Evolutionary conservation across 2,113 vertebrate genomes (phyloP).

Genomic region (Sigmodon hispidus): DNA sequence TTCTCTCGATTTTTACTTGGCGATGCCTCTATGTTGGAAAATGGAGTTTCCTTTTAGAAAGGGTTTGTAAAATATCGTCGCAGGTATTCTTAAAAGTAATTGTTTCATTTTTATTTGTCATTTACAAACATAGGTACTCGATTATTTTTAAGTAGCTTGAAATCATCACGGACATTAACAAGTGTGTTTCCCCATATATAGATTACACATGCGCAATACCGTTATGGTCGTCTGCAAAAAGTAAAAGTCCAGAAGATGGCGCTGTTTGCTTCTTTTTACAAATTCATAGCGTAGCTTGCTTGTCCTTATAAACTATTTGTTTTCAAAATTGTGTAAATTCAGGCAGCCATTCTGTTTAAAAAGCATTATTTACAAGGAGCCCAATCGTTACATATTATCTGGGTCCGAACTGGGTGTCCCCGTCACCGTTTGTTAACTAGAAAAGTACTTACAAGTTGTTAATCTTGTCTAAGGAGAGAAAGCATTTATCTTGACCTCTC

Average conservation of each 20-base stretch:
- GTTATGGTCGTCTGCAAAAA: neutral
- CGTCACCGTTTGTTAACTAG: slow-evolving; percentile 78
- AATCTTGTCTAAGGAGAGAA: slow-evolving; percentile 76
- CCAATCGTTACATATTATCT: slow-evolving; percentile 73
- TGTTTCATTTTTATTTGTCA: slow-evolving; percentile 30
- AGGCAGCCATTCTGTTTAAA: slow-evolving; percentile 71
- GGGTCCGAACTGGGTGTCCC: slow-evolving; percentile 69
- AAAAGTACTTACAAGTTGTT: slow-evolving; percentile 77
- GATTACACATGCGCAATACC: neutral
- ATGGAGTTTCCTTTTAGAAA: neutral
- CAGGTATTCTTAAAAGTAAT: slow-evolving; percentile 36
- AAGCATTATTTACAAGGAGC: slow-evolving; percentile 76
- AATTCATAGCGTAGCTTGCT: neutral
- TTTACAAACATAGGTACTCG: neutral
- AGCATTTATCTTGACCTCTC: slow-evolving; percentile 73
- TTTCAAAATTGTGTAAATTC: slow-evolving; percentile 74
- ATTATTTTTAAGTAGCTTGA: slow-evolving; percentile 27
- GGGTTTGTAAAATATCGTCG: neutral
- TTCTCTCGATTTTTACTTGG: neutral
- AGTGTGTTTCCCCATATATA: neutral
- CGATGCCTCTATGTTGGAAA: neutral
- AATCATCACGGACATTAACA: neutral
- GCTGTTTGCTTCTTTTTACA: slow-evolving; percentile 83
- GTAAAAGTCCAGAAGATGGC: slow-evolving; percentile 84
- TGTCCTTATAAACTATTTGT: slow-evolving; percentile 69